Percentiles rank a stretch among this genome's conserved stretches.
phyloP scores from a whole-genome alignment of 1,140 invertebrate species.

The Bombus pyrosoma region DNA sequence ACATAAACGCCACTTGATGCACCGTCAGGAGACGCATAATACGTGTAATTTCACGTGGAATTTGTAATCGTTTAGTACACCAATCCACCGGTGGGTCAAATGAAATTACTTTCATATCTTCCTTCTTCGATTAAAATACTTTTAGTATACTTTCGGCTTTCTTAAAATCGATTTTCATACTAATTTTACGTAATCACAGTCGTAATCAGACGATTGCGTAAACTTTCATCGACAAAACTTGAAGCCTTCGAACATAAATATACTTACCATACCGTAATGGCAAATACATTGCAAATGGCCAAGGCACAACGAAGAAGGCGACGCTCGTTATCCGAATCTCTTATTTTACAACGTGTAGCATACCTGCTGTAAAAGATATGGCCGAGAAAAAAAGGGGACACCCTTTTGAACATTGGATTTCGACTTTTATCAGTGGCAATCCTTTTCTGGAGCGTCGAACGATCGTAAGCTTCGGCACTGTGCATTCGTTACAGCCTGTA shows the following conservation, averaged over 20 bases:
- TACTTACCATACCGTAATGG: no score
- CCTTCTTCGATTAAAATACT: background rate
- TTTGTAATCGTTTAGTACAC: background rate
- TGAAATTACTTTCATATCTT: background rate
- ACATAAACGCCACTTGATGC: background rate
- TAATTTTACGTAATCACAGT: no score
- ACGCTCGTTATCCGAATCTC: no score
- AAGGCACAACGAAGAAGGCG: no score
- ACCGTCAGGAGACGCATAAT: background rate
- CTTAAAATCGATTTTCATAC: no score
- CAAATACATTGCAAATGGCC: no score
- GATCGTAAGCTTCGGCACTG: conserved; percentile 10
- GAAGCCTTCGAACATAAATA: no score
- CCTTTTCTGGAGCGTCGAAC: conserved; percentile 6
- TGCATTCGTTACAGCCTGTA: conserved; percentile 15
- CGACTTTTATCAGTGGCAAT: background rate
- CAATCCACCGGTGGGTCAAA: background rate
- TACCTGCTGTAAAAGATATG: background rate
- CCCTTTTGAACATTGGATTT: background rate
- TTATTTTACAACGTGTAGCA: no score
- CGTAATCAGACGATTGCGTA: no score
- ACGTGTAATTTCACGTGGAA: background rate
- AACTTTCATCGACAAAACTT: no score
- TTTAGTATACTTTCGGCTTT: no score
- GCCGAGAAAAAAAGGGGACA: background rate